These are phyloP conservation scores for Tringa solitaria DNA, from an alignment of 2,113 vertebrate genomes.

Conservation along the genomic window DNA sequence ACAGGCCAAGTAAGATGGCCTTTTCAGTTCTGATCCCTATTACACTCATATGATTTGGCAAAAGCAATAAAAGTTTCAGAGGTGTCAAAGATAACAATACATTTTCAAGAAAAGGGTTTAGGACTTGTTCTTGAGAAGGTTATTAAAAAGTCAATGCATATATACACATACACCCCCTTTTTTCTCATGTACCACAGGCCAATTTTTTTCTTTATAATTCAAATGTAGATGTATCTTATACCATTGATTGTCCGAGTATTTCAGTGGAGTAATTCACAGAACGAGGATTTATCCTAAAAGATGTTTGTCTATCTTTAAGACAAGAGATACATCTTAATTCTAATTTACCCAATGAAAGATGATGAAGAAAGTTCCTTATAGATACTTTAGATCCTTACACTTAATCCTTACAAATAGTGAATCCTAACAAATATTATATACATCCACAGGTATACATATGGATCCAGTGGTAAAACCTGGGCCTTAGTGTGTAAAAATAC, in stretches of 20 bases:
- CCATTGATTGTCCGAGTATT: neutral
- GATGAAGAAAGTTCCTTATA: neutral
- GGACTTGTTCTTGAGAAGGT: neutral
- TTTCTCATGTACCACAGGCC: neutral
- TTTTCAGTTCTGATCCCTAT: neutral
- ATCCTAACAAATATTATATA: neutral
- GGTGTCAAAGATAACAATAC: neutral
- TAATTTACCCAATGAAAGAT: neutral
- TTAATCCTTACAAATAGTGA: neutral
- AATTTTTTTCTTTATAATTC: neutral
- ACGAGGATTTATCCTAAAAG: neutral
- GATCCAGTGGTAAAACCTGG: neutral
- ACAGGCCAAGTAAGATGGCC: neutral
- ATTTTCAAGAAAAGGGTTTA: neutral
- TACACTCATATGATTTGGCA: neutral
- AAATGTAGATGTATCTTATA: neutral
- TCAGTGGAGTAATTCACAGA: neutral
- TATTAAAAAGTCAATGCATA: conserved; percentile 26
- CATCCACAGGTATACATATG: neutral
- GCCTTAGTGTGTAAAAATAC: neutral
- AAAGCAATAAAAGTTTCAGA: neutral
- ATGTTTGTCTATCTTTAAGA: neutral
- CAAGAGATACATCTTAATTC: neutral
- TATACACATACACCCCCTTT: neutral
- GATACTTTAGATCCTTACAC: neutral